Evolutionary conservation across 2,797 vertebrate genomes (phyloP), one percentile per base, ranked within the genome.

Genomic region (Acanthurus leucopareius): DNA sequence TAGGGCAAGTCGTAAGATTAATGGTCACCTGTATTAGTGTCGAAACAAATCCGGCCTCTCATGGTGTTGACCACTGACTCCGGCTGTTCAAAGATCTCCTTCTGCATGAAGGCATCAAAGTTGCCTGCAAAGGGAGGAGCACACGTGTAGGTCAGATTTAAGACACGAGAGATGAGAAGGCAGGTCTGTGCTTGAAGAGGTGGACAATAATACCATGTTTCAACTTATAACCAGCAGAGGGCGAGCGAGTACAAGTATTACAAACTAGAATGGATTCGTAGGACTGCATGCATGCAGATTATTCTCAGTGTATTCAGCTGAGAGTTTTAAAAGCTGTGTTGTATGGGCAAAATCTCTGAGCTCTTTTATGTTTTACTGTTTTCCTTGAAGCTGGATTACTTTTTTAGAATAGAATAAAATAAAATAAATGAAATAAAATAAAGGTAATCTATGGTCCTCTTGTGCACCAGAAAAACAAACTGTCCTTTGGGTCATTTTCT

Each of bases 81-180:
- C 0, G 98, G 98, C 92, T 99, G 98, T 83, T 99, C 98, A 47
- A 99, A 99, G 87, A 99, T 99, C 90, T 99, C 98, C 92, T 99
- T 99, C 88, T 99, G 98, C 98, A 99, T 99, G 91, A 98, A 99
- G 4, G 98, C 95, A 38, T 97, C 96, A 93, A 97, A 99, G 90
- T 97, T 98, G 44, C 98, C 98, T 99, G 90, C 13, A 79, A 68
- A 59, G 25, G 11, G 16, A 66, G 20, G 4, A 62, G 35, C 7
- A 60, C 40, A 45, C 13, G 61, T 25, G 10, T 49, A 32, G 15
- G 38, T 69, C 2, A 75, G 3, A 45, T 45, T 10, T 32, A 47
- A 47, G 28, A 70, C 15, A 22, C 48, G 10, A 38, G 4, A 32
- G n/a, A 32, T 16, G 10, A 52, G 20, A 7, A 2, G 11, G 32